Conservation (phyloP, 2,113 vertebrate genomes). For the Chaetorhynchus papuensis region DNA sequence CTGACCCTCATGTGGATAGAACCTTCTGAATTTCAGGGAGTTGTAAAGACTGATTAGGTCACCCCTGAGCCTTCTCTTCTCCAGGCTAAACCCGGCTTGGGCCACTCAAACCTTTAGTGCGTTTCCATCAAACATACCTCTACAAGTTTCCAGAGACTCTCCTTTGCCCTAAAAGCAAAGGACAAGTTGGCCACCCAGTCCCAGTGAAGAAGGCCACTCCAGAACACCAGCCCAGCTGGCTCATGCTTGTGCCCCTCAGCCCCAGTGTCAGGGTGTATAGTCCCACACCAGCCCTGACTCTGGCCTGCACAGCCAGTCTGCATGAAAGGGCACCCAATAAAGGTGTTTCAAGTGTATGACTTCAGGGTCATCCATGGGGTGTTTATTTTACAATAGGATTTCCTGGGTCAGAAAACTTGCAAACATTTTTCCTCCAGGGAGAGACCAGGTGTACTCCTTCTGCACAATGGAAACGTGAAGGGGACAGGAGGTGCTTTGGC, state of each 20-base stretch:
- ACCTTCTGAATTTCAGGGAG: neutral
- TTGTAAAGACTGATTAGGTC: fast-evolving
- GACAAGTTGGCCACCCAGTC: fast-evolving
- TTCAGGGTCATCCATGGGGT: fast-evolving
- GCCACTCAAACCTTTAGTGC: fast-evolving
- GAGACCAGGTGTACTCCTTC: neutral
- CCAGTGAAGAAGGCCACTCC: fast-evolving
- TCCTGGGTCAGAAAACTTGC: neutral
- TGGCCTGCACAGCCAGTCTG: fast-evolving
- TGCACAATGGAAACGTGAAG: fast-evolving
- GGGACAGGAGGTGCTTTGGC: fast-evolving
- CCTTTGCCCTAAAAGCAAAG: fast-evolving
- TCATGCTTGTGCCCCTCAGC: fast-evolving
- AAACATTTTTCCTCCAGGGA: neutral
- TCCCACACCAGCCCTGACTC: fast-evolving
- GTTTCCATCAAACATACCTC: fast-evolving
- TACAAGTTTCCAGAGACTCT: fast-evolving
- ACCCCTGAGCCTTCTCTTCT: neutral
- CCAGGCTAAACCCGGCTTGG: neutral
- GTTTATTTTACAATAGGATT: neutral
- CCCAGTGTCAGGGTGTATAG: fast-evolving
- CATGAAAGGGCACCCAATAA: neutral
- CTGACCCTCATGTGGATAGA: neutral
- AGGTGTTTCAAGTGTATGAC: neutral
- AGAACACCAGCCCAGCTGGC: fast-evolving